phyloP scores from a whole-genome alignment of 1,140 invertebrate species.

The Pectinophora gossypiella region DNA sequence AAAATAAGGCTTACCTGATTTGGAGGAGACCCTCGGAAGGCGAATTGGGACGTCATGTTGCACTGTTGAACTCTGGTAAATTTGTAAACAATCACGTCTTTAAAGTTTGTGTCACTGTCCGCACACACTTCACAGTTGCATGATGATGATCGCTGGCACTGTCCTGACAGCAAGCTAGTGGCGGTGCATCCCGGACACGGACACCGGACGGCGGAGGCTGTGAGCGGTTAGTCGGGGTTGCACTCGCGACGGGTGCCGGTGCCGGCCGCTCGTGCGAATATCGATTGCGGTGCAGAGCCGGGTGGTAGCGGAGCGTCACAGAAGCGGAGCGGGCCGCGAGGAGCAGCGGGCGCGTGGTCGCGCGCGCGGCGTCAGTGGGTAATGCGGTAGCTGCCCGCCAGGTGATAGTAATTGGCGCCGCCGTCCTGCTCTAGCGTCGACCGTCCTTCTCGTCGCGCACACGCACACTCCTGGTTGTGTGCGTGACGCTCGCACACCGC shows the following conservation, averaged over 20 bases:
- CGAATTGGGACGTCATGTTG: constrained; percentile 69
- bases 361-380: constrained; percentile 68
- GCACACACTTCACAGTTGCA: constrained; percentile 68
- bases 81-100: constrained; percentile 37
- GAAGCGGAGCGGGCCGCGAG: constrained; percentile 38
- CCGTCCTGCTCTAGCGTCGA: constrained; percentile 53
- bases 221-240: constrained; percentile 24
- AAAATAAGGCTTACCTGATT: constrained; percentile 52
- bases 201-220: constrained; percentile 12
- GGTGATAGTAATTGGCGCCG: constrained; percentile 72
- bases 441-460: constrained; percentile 57
- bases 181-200: constrained; percentile 19
- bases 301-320: constrained; percentile 29
- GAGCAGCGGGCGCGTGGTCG: constrained; percentile 58
- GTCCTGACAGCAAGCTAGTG: constrained; percentile 14
- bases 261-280: constrained; percentile 26
- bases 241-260: constrained; percentile 22
- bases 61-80: constrained; percentile 35
- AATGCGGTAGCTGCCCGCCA: constrained; percentile 72
- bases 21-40: constrained; percentile 65
- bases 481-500: constrained; percentile 49
- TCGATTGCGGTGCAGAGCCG: constrained; percentile 43
- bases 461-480: constrained; percentile 45
- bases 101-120: constrained; percentile 47
- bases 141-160: constrained; percentile 37